Percentiles rank a stretch among this genome's conserved stretches.
Conservation (phyloP, 2,797 vertebrate species). For the Tangara arthus region DNA sequence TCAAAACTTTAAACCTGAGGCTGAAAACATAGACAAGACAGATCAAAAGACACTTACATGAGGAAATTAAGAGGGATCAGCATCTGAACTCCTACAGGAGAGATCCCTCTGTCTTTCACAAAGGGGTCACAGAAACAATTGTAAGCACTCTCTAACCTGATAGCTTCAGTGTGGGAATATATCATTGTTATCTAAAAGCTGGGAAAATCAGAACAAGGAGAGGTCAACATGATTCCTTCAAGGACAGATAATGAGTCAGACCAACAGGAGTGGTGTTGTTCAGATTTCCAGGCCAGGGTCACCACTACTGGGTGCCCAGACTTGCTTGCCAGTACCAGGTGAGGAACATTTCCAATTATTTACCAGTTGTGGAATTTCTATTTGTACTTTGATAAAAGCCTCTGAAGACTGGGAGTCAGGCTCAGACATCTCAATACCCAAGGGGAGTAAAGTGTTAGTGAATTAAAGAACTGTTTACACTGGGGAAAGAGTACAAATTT, state of each 20-base stretch:
- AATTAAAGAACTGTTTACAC: not conserved
- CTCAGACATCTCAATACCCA: not conserved
- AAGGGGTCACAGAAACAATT: not conserved
- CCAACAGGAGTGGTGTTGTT: not conserved
- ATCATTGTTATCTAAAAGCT: not conserved
- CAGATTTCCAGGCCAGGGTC: not conserved
- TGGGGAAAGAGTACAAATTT: not conserved
- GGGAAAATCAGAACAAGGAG: not conserved
- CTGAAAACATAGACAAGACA: not conserved
- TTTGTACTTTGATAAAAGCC: not conserved
- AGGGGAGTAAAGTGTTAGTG: not conserved
- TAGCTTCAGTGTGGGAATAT: not conserved
- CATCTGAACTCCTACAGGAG: not conserved
- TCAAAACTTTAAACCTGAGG: not conserved
- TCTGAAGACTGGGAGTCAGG: not conserved
- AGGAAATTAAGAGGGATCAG: not conserved
- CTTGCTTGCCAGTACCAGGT: not conserved
- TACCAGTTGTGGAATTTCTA: not conserved
- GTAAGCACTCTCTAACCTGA: not conserved
- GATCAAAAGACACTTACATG: not conserved
- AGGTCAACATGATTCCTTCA: not conserved
- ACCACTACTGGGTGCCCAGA: not conserved
- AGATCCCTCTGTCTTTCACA: not conserved
- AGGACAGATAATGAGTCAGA: constrained; percentile 16
- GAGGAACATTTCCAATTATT: not conserved